Evolutionary conservation across 2,888 invertebrate species (phyloP).

Genomic region (Meteorus colon): DNA sequence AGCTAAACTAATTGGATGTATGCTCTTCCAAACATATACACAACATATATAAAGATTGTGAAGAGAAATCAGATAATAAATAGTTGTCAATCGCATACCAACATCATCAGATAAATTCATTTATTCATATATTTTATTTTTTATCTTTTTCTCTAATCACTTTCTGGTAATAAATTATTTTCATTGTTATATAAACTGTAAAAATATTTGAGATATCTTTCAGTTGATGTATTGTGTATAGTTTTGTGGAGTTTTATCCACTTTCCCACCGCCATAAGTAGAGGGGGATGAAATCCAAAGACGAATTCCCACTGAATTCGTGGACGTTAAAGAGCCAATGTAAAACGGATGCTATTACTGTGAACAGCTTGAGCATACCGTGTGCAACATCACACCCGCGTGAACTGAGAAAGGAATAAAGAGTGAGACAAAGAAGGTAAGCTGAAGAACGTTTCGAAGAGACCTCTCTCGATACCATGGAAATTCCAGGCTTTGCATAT

Average conservation of each 20-base stretch:
- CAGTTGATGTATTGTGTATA: slow-evolving; percentile 4
- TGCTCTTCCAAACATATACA: slow-evolving; percentile 6
- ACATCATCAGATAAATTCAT: slow-evolving; percentile 13
- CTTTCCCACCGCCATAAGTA: slow-evolving; percentile 24
- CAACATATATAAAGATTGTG: slow-evolving; percentile 15
- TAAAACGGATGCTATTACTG: slow-evolving; percentile 66
- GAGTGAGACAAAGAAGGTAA: neutral
- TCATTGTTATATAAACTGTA: neutral
- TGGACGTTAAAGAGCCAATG: slow-evolving; percentile 65
- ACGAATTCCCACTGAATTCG: slow-evolving; percentile 58
- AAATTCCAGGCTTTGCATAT: slow-evolving; percentile 69
- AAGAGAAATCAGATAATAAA: slow-evolving; percentile 33
- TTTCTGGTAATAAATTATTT: neutral
- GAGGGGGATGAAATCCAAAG: slow-evolving; percentile 53
- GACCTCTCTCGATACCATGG: slow-evolving; percentile 50
- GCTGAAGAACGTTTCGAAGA: neutral
- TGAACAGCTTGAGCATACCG: slow-evolving; percentile 60
- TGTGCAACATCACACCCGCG: slow-evolving; percentile 26
- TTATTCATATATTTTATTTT: slow-evolving; percentile 11
- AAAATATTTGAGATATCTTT: neutral
- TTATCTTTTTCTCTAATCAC: neutral
- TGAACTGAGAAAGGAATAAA: neutral
- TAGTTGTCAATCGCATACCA: slow-evolving; percentile 26
- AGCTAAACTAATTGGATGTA: slow-evolving; percentile 33
- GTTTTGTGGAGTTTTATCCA: neutral